phyloP scores from a whole-genome alignment of 2,888 invertebrate species.

The Parthenolecanium corni region DNA sequence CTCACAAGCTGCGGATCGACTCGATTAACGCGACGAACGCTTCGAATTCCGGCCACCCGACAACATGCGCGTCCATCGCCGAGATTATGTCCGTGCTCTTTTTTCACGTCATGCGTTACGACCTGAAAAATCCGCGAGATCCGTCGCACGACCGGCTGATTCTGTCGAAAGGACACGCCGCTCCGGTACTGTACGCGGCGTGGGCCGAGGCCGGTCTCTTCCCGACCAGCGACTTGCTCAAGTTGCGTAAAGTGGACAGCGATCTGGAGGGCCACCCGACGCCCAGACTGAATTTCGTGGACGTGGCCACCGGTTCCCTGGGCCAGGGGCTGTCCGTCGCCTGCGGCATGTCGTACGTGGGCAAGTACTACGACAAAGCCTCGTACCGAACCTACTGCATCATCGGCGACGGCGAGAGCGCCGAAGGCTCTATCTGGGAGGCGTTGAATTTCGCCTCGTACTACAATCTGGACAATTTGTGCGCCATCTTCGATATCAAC shows the following conservation, averaged over 20 bases:
- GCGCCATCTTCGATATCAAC: slow-evolving; percentile 94
- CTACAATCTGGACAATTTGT: slow-evolving; percentile 92
- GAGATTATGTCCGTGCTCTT: slow-evolving; percentile 97
- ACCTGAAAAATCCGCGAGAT: slow-evolving; percentile 71
- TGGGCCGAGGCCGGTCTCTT: slow-evolving; percentile 96
- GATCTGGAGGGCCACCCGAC: slow-evolving; percentile 99
- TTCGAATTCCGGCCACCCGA: slow-evolving; percentile 95
- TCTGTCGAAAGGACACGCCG: slow-evolving; percentile 96
- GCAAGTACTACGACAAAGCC: slow-evolving; percentile 74
- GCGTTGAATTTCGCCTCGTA: slow-evolving; percentile 87
- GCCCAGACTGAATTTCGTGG: slow-evolving; percentile 89
- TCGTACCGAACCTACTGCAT: slow-evolving; percentile 88
- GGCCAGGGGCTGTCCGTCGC: slow-evolving; percentile 94
- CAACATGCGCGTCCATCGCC: slow-evolving; percentile 96
- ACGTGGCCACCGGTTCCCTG: slow-evolving; percentile 96
- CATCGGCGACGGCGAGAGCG: slow-evolving; percentile 95
- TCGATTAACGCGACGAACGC: slow-evolving; percentile 85
- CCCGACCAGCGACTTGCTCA: slow-evolving; percentile 66
- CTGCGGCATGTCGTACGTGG: slow-evolving; percentile 97
- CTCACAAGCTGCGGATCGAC: slow-evolving; percentile 86
- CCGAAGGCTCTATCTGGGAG: slow-evolving; percentile 98
- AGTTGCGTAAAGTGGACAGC: slow-evolving; percentile 82
- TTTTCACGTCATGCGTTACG: slow-evolving; percentile 95
- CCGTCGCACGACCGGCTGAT: slow-evolving; percentile 89
- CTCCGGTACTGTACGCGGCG: slow-evolving; percentile 95